These are phyloP conservation scores for Lacerta bilineata DNA, from an alignment of 2,797 vertebrate species.

Conservation along the genomic window DNA sequence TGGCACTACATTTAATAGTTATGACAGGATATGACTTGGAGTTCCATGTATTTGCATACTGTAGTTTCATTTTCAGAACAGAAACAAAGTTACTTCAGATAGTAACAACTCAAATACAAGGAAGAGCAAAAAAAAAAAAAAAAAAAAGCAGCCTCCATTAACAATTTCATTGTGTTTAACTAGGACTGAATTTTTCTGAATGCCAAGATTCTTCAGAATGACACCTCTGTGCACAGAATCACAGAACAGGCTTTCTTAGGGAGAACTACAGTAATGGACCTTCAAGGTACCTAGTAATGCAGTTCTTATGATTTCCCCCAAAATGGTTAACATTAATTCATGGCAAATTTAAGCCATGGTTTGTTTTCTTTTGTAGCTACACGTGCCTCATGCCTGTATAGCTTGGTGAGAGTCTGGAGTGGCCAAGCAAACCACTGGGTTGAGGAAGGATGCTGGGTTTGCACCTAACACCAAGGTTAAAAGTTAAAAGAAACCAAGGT, in stretches of 20 bases:
- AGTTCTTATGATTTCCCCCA: neutral
- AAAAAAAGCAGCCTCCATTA: neutral
- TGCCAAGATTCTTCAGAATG: neutral
- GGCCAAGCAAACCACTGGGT: too few relatives aligned
- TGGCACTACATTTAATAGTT: neutral
- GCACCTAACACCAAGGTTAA: too few relatives aligned
- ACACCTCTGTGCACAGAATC: too few relatives aligned
- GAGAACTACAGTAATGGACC: neutral
- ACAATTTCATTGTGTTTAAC: neutral
- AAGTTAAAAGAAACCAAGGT: too few relatives aligned
- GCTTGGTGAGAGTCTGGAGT: too few relatives aligned
- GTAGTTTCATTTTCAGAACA: neutral
- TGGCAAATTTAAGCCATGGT: too few relatives aligned
- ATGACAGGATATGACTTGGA: too few relatives aligned
- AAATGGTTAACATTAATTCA: too few relatives aligned
- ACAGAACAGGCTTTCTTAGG: neutral
- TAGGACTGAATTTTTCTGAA: neutral
- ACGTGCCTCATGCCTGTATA: too few relatives aligned
- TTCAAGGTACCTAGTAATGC: neutral
- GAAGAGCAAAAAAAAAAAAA: neutral
- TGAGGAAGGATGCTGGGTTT: too few relatives aligned
- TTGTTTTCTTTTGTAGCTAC: too few relatives aligned
- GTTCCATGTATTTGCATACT: neutral
- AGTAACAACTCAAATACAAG: neutral
- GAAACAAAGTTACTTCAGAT: neutral